Evolutionary conservation across 2,888 invertebrate species (phyloP), one percentile per base, ranked within the genome.

Genomic region (Tricholauxania praeusta): DNA sequence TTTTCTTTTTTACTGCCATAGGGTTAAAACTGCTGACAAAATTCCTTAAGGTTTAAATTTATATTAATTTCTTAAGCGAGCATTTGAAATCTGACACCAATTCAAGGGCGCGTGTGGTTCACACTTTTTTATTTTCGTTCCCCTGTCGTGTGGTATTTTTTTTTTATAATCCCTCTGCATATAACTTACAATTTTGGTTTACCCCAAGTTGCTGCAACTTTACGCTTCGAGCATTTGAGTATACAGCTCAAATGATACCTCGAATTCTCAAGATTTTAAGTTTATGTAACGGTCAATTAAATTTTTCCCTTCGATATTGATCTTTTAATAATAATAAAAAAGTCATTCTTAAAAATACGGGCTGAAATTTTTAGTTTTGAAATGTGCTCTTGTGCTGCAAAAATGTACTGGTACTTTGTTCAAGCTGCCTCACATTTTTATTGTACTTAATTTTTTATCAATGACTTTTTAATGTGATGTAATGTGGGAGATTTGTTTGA

Each of bases 1-100:
- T 28, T 28, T 28, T 39, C 5, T 39, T 39, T 39, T 39, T 39
- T 39, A 39, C 10, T 80, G 62, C 73, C 78, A 76, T 73, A 28
- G 28, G 28, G 28, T 53, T 39, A 67, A 79, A 66, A 75, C 72
- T 76, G 74, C 79, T 77, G 76, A 82, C 79, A 71, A 76, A 47
- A 12, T 68, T 53, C 19, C 77, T 69, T 51, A 60, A 69, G 39
- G 28, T 69, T 51, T 15, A n/a, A 55, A 62, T 69, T 60, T 73
- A 64, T 63, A 52, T 65, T 19, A 63, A 73, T 65, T 69, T 59
- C 14, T 39, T 62, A 32, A 72, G 52, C 32, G 19, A 63, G n/a
- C n/a, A 6, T 55, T 15, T 57, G 49, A 63, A 70, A 70, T 39
- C 52, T 63, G 53, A 70, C 28, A 62, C 70, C 55, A 12, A 22